Percentiles rank a stretch among this genome's conserved stretches.
Conservation (phyloP, 2,888 invertebrate genomes). For the Chirona hameri region DNA sequence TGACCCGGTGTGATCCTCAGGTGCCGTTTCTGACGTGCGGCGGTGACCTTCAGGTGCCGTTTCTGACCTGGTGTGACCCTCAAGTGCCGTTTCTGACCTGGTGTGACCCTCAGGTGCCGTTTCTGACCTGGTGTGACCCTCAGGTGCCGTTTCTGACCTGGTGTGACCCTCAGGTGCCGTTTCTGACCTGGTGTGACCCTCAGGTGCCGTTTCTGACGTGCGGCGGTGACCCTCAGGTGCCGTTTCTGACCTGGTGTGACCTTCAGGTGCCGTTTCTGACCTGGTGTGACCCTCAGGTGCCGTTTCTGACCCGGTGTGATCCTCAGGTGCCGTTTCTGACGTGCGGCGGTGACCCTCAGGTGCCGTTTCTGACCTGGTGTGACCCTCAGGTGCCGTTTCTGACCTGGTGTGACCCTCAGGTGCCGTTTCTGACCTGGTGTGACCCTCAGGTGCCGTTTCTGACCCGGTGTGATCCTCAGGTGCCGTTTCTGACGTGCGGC, state of each 20-base stretch:
- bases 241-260: background rate
- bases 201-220: no score
- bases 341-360: background rate
- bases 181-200: no score
- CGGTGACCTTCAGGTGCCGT: no score
- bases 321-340: no score
- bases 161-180: no score
- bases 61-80: no score
- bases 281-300: no score
- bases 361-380: background rate
- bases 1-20: conserved; percentile 47
- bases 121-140: background rate
- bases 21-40: conserved; percentile 85
- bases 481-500: conserved; percentile 82
- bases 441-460: background rate
- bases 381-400: conserved; percentile 72
- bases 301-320: no score
- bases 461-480: conserved; percentile 51
- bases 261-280: conserved; percentile 80
- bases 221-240: background rate
- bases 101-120: background rate
- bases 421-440: no score
- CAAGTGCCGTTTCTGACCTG: no score
- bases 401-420: conserved; percentile 53
- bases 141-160: conserved; percentile 84